These are phyloP conservation scores for Dicrostonyx torquatus DNA, from an alignment of 2,797 vertebrate genomes.

Conservation along the genomic window DNA sequence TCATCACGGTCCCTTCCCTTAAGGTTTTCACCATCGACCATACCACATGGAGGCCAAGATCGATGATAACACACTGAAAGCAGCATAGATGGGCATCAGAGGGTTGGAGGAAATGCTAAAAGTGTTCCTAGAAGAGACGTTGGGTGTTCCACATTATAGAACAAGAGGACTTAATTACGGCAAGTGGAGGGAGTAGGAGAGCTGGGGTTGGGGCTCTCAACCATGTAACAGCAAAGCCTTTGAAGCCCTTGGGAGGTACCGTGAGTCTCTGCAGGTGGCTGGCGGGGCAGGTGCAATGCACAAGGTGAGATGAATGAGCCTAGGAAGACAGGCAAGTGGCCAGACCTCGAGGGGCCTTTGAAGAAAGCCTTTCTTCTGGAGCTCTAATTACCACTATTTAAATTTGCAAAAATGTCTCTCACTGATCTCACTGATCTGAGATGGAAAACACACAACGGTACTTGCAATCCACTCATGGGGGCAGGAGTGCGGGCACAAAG, in stretches of 20 bases:
- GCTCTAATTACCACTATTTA: background rate
- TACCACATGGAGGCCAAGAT: background rate
- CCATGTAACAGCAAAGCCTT: accelerated
- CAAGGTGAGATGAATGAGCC: background rate
- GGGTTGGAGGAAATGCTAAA: background rate
- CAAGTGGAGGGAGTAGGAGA: accelerated
- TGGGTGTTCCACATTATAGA: background rate
- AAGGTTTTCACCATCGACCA: background rate
- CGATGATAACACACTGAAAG: background rate
- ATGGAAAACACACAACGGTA: background rate
- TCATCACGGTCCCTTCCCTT: background rate
- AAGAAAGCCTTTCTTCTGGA: background rate
- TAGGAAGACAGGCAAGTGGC: background rate
- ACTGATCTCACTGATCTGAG: background rate
- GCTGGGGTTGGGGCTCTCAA: background rate
- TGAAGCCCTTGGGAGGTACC: background rate
- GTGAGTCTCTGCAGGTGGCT: background rate
- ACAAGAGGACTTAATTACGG: background rate
- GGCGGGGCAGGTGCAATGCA: background rate
- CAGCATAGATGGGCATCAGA: background rate
- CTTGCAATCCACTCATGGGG: background rate
- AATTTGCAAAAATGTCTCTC: background rate
- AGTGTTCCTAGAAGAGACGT: background rate
- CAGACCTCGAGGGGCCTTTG: background rate
- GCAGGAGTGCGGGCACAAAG: background rate